Base-by-base conservation (phyloP, 2,797 vertebrate species). In the Sebastes reedi region DNA sequence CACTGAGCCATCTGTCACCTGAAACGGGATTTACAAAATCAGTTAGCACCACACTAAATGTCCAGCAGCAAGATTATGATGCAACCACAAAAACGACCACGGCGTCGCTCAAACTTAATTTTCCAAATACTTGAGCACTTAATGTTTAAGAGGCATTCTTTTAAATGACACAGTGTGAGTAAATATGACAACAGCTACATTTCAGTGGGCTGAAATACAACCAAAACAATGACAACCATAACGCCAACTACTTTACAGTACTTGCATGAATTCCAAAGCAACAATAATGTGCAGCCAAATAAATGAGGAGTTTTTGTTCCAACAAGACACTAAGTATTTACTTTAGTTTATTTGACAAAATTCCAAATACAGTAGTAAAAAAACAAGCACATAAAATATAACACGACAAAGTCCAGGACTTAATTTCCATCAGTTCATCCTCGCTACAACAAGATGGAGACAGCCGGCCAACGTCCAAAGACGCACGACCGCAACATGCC, bases 1-100 rank as follows among this genome's bases (percentile, higher is more conserved):
- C 0, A 97, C 97, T 14, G 99, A 99, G 67, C 98, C 97, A 0
- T 99, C 98, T 0, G 97, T 98, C 90, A 99, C 98, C 99, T 99
- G 91, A 68, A 88, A 86, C 1, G 39, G 10, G 10, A 76, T 22
- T 50, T 67, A 34, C 5, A 83, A 76, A 3, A 64, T 82, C 22
- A 66, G 80, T 76, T 72, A 76, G 20, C 6, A 1, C 1, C 8
- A 14, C 24, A n/a, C 30, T 58, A 16, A 22, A 36, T 3, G 27
- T 55, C 55, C 62, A 71, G 25, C 18, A 75, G 39, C 36, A 60
- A 71, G 25, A 77, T 50, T 22, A 64, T 0, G 64, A 5, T 70
- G 67, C 12, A 61, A 66, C 4, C 16, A 32, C 67, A 60, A 14
- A 54, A 27, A 60, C 18, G 6, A 8, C 11, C 3, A 7, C 52